Conservation (phyloP, 2,113 vertebrate genomes). For the Quiscalus mexicanus region DNA sequence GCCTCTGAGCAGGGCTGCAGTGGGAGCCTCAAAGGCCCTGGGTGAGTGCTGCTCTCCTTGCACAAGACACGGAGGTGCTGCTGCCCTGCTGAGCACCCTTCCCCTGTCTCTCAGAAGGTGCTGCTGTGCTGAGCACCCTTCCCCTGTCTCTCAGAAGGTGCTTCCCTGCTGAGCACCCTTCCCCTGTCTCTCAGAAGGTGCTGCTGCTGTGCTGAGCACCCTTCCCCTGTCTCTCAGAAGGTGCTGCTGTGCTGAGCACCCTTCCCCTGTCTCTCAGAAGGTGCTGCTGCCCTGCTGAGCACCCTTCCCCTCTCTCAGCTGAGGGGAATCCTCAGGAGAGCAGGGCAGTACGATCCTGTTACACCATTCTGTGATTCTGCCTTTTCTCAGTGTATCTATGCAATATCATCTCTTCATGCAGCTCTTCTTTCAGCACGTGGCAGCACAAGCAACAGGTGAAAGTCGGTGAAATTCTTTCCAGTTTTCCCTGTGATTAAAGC, state of each 20-base stretch:
- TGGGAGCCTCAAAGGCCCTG: neutral
- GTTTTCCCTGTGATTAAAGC: neutral
- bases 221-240: no score
- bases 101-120: no score
- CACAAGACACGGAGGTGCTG: no score
- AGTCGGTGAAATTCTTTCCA: neutral
- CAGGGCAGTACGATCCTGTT: rapidly evolving
- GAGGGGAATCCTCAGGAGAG: neutral
- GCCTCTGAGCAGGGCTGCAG: rapidly evolving
- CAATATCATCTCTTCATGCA: neutral
- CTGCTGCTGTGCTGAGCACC: no score
- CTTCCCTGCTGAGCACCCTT: no score
- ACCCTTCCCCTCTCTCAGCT: neutral
- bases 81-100: no score
- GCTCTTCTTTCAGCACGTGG: neutral
- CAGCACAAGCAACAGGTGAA: neutral
- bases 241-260: no score
- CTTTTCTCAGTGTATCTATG: neutral
- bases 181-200: no score
- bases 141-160: no score
- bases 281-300: neutral
- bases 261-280: no score
- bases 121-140: no score
- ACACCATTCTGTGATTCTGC: neutral
- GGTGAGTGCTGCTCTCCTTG: neutral